These are phyloP conservation scores for Abrostola tripartita DNA, from an alignment of 2,888 invertebrate genomes.

Conservation along the genomic window DNA sequence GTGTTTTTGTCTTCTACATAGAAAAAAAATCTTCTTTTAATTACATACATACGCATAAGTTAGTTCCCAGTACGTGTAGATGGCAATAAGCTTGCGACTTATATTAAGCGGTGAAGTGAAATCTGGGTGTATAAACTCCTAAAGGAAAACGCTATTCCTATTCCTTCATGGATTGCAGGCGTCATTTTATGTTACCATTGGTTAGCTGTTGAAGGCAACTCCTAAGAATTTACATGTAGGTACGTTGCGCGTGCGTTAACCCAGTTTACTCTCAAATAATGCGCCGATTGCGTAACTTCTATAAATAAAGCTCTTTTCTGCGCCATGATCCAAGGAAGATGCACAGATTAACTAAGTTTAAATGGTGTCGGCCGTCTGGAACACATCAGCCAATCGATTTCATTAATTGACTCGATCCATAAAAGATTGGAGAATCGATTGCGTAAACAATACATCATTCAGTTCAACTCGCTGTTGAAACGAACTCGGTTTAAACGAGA, in stretches of 20 bases:
- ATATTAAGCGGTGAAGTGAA: no score
- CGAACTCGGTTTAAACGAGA: slow-evolving; percentile 6
- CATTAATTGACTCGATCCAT: slow-evolving; percentile 25
- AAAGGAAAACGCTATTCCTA: no score
- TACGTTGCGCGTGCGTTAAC: background rate
- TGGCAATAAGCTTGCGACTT: no score
- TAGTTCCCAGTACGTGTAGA: no score
- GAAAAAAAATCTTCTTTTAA: no score
- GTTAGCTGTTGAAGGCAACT: no score
- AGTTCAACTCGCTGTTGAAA: slow-evolving; percentile 18
- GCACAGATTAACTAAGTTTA: slow-evolving; percentile 30
- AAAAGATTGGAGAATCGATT: slow-evolving; percentile 26
- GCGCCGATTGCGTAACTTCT: slow-evolving; percentile 20
- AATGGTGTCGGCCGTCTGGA: slow-evolving; percentile 20
- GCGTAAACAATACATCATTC: slow-evolving; percentile 13
- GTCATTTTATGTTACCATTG: no score
- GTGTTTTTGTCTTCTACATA: no score
- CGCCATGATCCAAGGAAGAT: slow-evolving; percentile 12
- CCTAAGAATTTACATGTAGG: background rate
- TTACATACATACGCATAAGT: no score
- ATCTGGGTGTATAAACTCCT: no score
- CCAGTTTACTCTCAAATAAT: slow-evolving; percentile 12
- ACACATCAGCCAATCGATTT: slow-evolving; percentile 11
- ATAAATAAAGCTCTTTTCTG: slow-evolving; percentile 24
- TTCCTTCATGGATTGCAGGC: no score